Conservation (phyloP, 2,113 vertebrate genomes). For the Aplodontia rufa region DNA sequence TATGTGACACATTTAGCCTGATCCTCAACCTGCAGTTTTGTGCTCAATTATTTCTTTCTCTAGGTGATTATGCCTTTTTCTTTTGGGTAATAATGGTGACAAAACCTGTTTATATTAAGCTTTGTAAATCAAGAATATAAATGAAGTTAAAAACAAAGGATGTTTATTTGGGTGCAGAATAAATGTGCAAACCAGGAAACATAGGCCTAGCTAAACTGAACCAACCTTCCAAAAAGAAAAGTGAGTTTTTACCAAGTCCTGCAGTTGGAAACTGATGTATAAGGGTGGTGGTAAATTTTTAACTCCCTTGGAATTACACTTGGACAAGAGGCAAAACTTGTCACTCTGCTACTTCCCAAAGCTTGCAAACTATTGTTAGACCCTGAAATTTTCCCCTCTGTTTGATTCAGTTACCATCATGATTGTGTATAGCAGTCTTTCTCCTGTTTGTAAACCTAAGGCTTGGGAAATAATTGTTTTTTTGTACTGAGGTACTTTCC, state of each 20-base stretch:
- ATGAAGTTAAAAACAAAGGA: not conserved
- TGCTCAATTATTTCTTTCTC: not conserved
- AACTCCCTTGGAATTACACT: not conserved
- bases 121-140: conserved; percentile 1
- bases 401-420: not conserved
- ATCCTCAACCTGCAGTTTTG: not conserved
- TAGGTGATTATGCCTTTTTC: not conserved
- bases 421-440: not conserved
- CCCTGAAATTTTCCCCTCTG: not conserved
- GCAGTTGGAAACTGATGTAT: not conserved
- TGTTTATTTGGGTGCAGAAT: not conserved
- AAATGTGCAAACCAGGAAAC: not conserved
- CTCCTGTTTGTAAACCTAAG: not conserved
- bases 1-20: not conserved
- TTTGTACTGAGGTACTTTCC: not conserved
- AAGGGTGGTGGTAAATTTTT: not conserved
- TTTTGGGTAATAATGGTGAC: not conserved
- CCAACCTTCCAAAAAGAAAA: not conserved
- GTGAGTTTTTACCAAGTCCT: not conserved
- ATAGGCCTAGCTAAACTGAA: no score
- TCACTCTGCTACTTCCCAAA: not conserved
- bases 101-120: not conserved
- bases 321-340: not conserved
- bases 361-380: not conserved
- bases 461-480: not conserved